phyloP scores from a whole-genome alignment of 2,113 vertebrate genomes.

The Tringa solitaria region DNA sequence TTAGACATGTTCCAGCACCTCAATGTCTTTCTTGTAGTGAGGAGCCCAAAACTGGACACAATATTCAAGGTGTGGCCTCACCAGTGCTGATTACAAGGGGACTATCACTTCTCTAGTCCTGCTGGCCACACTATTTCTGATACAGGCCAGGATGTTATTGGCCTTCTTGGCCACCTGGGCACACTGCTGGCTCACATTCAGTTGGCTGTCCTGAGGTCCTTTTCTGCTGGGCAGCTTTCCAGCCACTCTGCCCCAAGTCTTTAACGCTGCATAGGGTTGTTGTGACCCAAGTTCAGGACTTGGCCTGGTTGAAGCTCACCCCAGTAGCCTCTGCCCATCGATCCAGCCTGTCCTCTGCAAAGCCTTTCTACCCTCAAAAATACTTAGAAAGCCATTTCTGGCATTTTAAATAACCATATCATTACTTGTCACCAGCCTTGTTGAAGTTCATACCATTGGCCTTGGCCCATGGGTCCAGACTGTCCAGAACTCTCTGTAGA shows the following conservation, averaged over 20 bases:
- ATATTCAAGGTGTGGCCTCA: background rate
- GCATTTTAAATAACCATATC: too few relatives aligned
- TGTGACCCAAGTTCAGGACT: background rate
- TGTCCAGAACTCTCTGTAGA: background rate
- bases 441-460: background rate
- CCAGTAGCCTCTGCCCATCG: background rate
- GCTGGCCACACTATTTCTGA: background rate
- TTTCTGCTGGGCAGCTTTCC: background rate
- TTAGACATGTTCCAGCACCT: background rate
- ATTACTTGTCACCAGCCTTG: too few relatives aligned
- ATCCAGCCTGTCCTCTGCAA: background rate
- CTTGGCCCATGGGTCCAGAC: background rate
- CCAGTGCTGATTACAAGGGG: too few relatives aligned
- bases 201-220: background rate
- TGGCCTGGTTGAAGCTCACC: background rate
- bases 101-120: background rate
- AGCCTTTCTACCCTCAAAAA: background rate
- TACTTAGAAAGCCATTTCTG: too few relatives aligned
- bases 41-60: background rate
- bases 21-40: background rate
- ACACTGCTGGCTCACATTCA: background rate
- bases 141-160: background rate
- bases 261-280: background rate
- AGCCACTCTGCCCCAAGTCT: background rate
- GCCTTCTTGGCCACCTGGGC: background rate